Evolutionary conservation across 2,888 invertebrate species (phyloP), one percentile per base, ranked within the genome.

Genomic region (Apomyelois bistriatella): DNA sequence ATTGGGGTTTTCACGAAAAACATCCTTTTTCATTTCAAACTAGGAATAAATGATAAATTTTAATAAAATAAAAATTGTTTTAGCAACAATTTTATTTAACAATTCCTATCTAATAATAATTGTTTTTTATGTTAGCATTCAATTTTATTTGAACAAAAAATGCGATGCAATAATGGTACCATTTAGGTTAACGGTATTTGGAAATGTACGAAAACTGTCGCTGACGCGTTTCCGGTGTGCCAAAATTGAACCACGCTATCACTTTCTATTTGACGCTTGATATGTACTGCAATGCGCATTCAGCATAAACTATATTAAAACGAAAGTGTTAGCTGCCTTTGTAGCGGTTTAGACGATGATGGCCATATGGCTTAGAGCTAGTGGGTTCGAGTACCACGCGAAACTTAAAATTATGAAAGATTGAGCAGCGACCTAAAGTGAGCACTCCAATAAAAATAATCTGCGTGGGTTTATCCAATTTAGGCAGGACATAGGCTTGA

Each of bases 241-340:
- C 46, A 10, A 46, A 46, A 46, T 46, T 46, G 32, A 35, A 32
- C 8, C 46, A 0, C 16, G 46, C 46, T 46, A 30, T 46, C 43
- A 46, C 46, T 46, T 46, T 32, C 46, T 32, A 35, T 16, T 46
- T 46, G 35, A 46, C 32, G 16, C 15, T 16, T 15, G 32, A 32
- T 46, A 28, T 30, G 16, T n/a, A 30, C 15, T 35, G 9, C 15
- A 12, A 30, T 30, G 15, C 16, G 10, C 3, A 16, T 9, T 16
- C 4, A 36, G 38, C 3, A 38, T 40, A 40, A 40, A 8, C 3
- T 8, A 16, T 16, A 0, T 13, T 40, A 9, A n/a, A 10, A 12
- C 37, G 6, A 37, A 1, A 12, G 4, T 35, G 3, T 10, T 4
- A 35, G 35, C n/a, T n/a, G 22, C 22, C 22, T 22, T 22, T 22